A percentile compares a stretch with the other conserved stretches of the same genome.
phyloP scores from a whole-genome alignment of 2,797 vertebrate species.

The Morelia viridis region DNA sequence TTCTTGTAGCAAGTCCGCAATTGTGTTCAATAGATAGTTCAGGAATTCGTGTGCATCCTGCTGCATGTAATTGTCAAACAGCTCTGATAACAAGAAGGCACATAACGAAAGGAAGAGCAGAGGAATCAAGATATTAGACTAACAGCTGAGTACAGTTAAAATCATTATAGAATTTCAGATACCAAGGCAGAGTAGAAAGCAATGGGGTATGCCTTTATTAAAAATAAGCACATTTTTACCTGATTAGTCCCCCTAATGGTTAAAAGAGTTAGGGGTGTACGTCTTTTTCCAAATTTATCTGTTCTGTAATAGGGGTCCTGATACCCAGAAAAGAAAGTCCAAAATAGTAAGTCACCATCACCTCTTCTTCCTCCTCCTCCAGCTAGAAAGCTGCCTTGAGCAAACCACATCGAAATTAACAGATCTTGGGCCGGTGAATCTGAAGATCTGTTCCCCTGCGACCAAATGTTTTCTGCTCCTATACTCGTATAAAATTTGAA shows the following conservation, averaged over 20 bases:
- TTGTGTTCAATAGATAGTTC: constrained; percentile 94
- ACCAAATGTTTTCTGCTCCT: no score
- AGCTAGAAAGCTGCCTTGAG: background rate
- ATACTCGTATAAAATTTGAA: no score
- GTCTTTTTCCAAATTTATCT: background rate
- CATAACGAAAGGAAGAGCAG: background rate
- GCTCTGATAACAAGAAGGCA: constrained; percentile 72
- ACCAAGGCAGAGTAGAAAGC: background rate
- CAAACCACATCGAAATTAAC: background rate
- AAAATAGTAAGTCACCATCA: background rate
- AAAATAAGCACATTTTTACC: no score
- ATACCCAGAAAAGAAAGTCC: background rate
- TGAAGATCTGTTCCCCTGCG: no score
- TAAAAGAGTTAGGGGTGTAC: background rate
- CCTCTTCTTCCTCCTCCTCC: background rate
- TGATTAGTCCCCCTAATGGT: background rate
- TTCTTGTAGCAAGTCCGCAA: constrained; percentile 91
- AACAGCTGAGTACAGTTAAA: background rate
- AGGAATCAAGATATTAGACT: background rate
- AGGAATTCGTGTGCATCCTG: constrained; percentile 92
- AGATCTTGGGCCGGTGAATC: background rate
- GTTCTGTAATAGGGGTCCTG: no score
- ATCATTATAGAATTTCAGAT: background rate
- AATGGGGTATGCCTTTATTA: background rate
- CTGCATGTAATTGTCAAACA: constrained; percentile 95